phyloP scores from a whole-genome alignment of 1,140 invertebrate species.

The Thereuonema tuberculata region DNA sequence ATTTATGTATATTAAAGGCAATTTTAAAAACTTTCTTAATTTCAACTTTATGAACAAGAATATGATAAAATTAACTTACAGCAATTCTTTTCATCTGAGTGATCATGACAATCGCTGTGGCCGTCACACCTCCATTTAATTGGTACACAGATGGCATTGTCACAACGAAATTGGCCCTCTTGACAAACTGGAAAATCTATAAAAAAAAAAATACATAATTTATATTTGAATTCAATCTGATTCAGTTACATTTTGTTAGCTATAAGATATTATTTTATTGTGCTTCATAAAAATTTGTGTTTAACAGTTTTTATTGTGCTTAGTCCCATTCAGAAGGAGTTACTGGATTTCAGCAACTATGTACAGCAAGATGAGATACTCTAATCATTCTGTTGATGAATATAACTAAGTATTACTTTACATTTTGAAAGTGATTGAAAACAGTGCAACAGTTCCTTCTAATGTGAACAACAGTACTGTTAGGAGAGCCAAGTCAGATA shows the following conservation, averaged over 20 bases:
- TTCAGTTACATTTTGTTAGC: too few relatives aligned
- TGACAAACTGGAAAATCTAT: conserved; percentile 79
- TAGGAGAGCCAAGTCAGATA: too few relatives aligned
- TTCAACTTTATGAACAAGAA: not conserved
- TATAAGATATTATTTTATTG: conserved; percentile 3
- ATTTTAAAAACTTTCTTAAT: not conserved
- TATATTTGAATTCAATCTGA: not conserved
- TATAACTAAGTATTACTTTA: too few relatives aligned
- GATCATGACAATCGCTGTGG: conserved; percentile 33
- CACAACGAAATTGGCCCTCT: conserved; percentile 80
- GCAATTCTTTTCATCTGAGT: conserved; percentile 72
- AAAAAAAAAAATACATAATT: conserved; percentile 4
- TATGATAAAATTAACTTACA: too few relatives aligned
- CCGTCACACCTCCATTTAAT: conserved; percentile 39
- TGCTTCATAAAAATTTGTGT: not conserved
- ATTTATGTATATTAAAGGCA: not conserved
- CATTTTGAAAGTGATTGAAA: too few relatives aligned
- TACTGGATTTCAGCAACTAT: too few relatives aligned
- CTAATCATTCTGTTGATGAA: too few relatives aligned
- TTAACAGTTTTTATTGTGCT: too few relatives aligned
- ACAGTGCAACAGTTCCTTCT: too few relatives aligned
- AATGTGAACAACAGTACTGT: too few relatives aligned
- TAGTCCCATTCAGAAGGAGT: too few relatives aligned
- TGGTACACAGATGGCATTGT: conserved; percentile 84
- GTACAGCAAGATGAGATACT: too few relatives aligned